phyloP scores from a whole-genome alignment of 2,797 vertebrate genomes.

The Botia kubotai region DNA sequence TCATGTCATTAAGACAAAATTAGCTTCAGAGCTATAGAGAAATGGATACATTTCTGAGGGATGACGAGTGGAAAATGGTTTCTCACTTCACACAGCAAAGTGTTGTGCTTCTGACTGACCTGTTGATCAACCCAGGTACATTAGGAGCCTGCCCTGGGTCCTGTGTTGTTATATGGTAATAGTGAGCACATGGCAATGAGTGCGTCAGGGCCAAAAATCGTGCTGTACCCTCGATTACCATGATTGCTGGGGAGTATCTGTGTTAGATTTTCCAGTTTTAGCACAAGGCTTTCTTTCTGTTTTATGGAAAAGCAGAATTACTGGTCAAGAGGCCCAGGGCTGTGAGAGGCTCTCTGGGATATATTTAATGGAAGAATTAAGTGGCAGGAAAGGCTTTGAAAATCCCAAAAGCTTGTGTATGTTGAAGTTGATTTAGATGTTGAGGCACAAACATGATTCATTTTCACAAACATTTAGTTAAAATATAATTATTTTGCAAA shows the following conservation, averaged over 20 bases:
- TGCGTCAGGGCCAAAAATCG: constrained; percentile 15
- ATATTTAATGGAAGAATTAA: constrained; percentile 33
- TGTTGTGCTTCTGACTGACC: constrained; percentile 33
- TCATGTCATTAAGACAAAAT: constrained; percentile 9
- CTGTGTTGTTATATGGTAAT: constrained; percentile 28
- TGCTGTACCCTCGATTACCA: constrained; percentile 14
- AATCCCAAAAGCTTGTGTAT: neutral
- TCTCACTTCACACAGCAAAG: neutral
- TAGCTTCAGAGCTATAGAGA: neutral
- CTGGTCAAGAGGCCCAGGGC: constrained; percentile 35
- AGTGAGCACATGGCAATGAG: constrained; percentile 38
- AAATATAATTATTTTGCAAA: neutral
- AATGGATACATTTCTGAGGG: constrained; percentile 17
- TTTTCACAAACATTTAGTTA: neutral
- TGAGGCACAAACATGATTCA: neutral
- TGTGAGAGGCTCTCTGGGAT: constrained; percentile 17
- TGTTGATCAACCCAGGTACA: constrained; percentile 16
- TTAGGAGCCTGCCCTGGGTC: constrained; percentile 2
- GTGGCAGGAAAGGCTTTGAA: constrained; percentile 2
- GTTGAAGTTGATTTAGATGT: constrained; percentile 4
- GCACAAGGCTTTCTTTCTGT: constrained; percentile 49
- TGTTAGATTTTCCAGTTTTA: constrained; percentile 40
- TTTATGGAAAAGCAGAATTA: constrained; percentile 30
- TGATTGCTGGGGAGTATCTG: constrained; percentile 34
- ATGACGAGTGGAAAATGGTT: neutral